Evolutionary conservation across 2,113 vertebrate genomes (phyloP), one percentile per base, ranked within the genome.

Genomic region (Pteropus alecto): DNA sequence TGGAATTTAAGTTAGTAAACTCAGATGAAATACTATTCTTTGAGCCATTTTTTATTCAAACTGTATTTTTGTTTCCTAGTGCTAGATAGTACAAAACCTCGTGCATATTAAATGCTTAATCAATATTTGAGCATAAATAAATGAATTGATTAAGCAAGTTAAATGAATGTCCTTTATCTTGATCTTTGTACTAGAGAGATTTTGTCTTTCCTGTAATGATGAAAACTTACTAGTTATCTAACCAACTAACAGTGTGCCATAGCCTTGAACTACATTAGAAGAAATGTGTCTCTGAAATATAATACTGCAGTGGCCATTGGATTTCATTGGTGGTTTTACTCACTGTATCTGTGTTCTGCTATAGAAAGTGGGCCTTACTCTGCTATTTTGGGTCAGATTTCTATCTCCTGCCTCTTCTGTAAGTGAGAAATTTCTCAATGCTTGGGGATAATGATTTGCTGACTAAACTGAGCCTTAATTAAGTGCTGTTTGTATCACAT

Each of bases 391-490:
- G 83, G 67, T 78, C 76, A n/a, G 48, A 38, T 84, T 54, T 54
- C 73, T 51, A 1, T 51, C 81, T 30, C 41, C 6, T 92, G 60
- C 70, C 28, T 51, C 87, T 54, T 76, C 51, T 74, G 76, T 73
- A 78, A 70, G 92, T 87, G 84, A 84, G 96, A 92, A 71, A 92
- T 94, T 95, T 92, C 91, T 90, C 58, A 56, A 38, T 48, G 28
- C 46, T 56, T 54, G 7, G 30, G 30, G 71, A 41, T 70, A 54
- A 71, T 90, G 81, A 87, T 85, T 87, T 93, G 24, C 76, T 85
- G 61, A 77, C 70, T 81, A 77, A 78, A 73, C 16, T 18, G 35
- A 67, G 33, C 58, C 7, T 63, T 65, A 90, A 90, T 77, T 90
- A 63, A 60, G 33, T 82, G 61, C n/a, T 60, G 0, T 60, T 12